Evolutionary conservation across 37 sponge, comb jelly and placozoan species (phyloP), one percentile per base, ranked within the genome.

Genomic region (Oscarella lobularis): DNA sequence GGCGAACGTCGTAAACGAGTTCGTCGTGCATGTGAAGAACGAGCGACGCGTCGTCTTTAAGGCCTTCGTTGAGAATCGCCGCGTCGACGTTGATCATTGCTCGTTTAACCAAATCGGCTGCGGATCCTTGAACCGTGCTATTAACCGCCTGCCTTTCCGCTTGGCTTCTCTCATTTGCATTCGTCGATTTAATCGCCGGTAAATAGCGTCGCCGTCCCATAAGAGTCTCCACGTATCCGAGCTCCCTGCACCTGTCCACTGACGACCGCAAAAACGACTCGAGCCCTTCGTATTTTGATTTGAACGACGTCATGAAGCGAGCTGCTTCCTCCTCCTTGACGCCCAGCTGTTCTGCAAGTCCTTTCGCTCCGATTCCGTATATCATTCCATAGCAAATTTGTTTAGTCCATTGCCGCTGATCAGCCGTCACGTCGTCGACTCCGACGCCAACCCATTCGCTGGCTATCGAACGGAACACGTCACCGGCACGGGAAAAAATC

Each of bases 371-470:
- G 60, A 98, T 98, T 0, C 99, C 99, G 74, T 98, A 98, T 31
- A 98, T 29, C 81, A 98, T 94, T 0, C 99, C 99, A 65, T 98
- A 98, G 81, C 99, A 94, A 14, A 98, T 80, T 66, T 91, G 91
- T 66, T 98, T 98, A 38, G 99, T 84, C 9, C 87, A 82, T 40
- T 90, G 87, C 38, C 99, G 83, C 73, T 91, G 87, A 34, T 70
- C 27, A 2, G 77, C 82, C 27, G 83, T 81, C 27, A 98, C 81
- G 5, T 78, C 33, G 3, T 39, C 30, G 2, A 81, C 75, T n/a
- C 76, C 66, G 5, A 86, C 36, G 6, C 74, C 74, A 27, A 93
- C 74, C 90, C 91, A 94, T 39, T 88, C 83, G 0, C 86, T 74
- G 31, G 95, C 99, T 35, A 98, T 94, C 78, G 82, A 76, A 55